Percentiles rank a stretch among this genome's conserved stretches.
phyloP scores from a whole-genome alignment of 2,113 vertebrate genomes.

The Lota lota region DNA sequence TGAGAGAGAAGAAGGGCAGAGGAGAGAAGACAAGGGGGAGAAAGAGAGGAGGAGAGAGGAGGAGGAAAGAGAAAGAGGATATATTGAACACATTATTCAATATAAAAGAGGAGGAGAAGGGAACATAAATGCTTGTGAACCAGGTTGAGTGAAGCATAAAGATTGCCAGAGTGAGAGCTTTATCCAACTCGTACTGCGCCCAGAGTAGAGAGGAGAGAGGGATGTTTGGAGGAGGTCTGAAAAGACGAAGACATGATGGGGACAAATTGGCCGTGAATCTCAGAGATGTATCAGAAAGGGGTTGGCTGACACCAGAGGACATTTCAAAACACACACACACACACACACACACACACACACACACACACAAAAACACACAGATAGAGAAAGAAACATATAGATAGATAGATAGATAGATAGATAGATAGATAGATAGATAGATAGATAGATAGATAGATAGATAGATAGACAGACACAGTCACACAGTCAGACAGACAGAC shows the following conservation, averaged over 20 bases:
- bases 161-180: constrained; percentile 27
- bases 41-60: constrained; percentile 5
- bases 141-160: constrained; percentile 15
- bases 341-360: too few relatives aligned
- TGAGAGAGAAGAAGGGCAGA: not conserved
- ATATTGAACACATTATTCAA: constrained; percentile 11
- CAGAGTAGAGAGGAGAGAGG: not conserved
- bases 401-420: constrained; percentile 23
- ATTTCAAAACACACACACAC: constrained; percentile 18
- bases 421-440: not conserved
- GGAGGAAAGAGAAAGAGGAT: constrained; percentile 1
- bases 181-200: constrained; percentile 29
- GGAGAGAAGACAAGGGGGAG: constrained; percentile 1
- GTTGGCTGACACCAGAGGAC: constrained; percentile 68
- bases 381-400: not conserved
- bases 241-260: constrained; percentile 54
- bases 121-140: constrained; percentile 16
- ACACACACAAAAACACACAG: too few relatives aligned
- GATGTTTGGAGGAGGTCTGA: constrained; percentile 1
- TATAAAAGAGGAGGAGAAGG: not conserved
- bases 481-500: constrained; percentile 1
- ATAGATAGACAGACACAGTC: constrained; percentile 8
- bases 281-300: constrained; percentile 67
- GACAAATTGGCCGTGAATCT: constrained; percentile 72
- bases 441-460: constrained; percentile 22